phyloP scores from a whole-genome alignment of 1,140 invertebrate genomes.

The Euwallacea fornicatus region DNA sequence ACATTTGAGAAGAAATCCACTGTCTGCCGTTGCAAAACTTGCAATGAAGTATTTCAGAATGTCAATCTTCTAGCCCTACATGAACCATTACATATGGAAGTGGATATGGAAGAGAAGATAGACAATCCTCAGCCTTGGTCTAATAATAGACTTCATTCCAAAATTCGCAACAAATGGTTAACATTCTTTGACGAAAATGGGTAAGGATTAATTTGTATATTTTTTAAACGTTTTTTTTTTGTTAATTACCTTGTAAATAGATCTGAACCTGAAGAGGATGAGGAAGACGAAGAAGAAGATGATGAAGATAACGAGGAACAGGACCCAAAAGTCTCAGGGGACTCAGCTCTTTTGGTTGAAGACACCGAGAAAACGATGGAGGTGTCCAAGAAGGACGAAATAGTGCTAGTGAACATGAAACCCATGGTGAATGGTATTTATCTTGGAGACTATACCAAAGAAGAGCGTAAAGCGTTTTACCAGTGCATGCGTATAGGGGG shows the following conservation, averaged over 20 bases:
- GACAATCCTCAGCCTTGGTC: constrained; percentile 44
- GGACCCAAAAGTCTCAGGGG: not conserved
- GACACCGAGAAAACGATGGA: constrained; percentile 33
- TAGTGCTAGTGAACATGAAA: constrained; percentile 37
- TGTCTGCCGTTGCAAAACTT: constrained; percentile 44
- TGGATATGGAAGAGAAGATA: constrained; percentile 48
- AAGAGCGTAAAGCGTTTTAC: constrained; percentile 46
- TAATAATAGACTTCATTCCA: constrained; percentile 27
- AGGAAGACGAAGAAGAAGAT: constrained; percentile 2
- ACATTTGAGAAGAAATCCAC: constrained; percentile 29
- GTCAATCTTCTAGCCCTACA: constrained; percentile 46
- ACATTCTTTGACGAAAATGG: constrained; percentile 44
- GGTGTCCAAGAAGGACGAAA: constrained; percentile 36
- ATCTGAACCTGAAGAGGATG: constrained; percentile 1
- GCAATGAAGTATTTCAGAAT: constrained; percentile 43
- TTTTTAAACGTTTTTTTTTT: not conserved
- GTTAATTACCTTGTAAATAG: not conserved
- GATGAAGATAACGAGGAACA: constrained; percentile 7
- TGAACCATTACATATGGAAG: constrained; percentile 47
- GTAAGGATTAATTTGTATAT: constrained; percentile 14
- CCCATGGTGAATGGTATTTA: constrained; percentile 46
- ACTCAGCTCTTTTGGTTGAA: constrained; percentile 17
- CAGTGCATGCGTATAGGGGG: constrained; percentile 47
- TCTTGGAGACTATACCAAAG: constrained; percentile 47
- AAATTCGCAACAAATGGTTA: constrained; percentile 48